phyloP scores from a whole-genome alignment of 2,113 vertebrate species.

The Varanus salvator region DNA sequence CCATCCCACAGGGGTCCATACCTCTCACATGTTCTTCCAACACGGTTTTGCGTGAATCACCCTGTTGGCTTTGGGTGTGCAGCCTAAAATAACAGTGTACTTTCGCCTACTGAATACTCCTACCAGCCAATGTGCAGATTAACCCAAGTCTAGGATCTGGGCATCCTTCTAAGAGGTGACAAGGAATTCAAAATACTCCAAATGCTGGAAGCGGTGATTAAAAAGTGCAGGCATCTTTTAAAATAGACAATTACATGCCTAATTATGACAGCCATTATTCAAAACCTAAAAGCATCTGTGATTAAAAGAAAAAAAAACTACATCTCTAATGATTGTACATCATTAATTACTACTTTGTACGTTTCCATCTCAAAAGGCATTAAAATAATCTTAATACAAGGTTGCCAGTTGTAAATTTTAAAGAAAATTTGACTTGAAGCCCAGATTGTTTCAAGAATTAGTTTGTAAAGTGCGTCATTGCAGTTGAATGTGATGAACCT shows the following conservation, averaged over 20 bases:
- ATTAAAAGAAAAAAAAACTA: background rate
- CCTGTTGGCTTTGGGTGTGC: background rate
- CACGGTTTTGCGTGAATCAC: background rate
- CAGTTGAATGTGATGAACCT: background rate
- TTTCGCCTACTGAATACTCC: background rate
- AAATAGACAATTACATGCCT: background rate
- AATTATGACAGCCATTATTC: background rate
- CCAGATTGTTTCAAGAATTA: background rate
- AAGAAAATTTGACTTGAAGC: background rate
- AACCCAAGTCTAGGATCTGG: background rate
- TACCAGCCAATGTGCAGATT: background rate
- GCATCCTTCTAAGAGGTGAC: background rate
- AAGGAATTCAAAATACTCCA: background rate
- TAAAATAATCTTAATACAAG: constrained; percentile 6
- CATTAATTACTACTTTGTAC: background rate
- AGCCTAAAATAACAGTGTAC: background rate
- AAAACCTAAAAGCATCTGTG: background rate
- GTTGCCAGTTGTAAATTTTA: constrained; percentile 14
- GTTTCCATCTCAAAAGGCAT: constrained; percentile 10
- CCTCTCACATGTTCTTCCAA: too few relatives aligned
- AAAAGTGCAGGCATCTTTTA: background rate
- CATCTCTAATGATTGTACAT: background rate
- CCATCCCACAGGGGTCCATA: too few relatives aligned
- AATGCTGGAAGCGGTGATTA: background rate
- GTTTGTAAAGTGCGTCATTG: background rate